Percentiles rank a stretch among this genome's conserved stretches.
phyloP scores from a whole-genome alignment of 2,113 vertebrate genomes.

The Cochlearius cochlearius region DNA sequence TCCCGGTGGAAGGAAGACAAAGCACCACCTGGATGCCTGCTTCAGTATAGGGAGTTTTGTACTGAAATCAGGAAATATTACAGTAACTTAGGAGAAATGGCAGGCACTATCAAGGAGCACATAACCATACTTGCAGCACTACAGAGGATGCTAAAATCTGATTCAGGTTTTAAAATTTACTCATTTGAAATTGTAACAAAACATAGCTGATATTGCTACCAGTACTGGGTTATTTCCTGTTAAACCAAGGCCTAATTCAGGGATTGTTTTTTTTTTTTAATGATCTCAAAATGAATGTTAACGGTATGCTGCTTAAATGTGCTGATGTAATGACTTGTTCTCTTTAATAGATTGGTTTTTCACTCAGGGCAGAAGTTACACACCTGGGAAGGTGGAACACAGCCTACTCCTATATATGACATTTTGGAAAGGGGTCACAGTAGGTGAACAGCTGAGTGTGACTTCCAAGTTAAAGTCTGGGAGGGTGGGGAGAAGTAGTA shows the following conservation, averaged over 20 bases:
- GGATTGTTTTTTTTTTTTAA: neutral
- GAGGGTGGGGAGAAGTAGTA: neutral
- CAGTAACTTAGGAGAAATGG: neutral
- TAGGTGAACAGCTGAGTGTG: neutral
- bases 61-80: neutral
- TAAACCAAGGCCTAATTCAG: neutral
- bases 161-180: neutral
- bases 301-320: neutral
- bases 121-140: neutral
- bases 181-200: neutral
- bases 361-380: neutral
- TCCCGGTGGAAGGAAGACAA: neutral
- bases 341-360: neutral
- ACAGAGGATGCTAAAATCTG: neutral
- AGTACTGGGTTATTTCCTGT: neutral
- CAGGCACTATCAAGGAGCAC: neutral
- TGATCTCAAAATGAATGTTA: neutral
- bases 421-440: neutral
- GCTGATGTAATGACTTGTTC: neutral
- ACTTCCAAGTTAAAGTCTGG: neutral
- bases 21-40: neutral
- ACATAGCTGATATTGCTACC: neutral
- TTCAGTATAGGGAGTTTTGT: neutral
- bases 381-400: neutral
- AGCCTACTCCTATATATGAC: neutral